Evolutionary conservation across 1,140 invertebrate species (phyloP).

Genomic region (Drosophila micromelanica): DNA sequence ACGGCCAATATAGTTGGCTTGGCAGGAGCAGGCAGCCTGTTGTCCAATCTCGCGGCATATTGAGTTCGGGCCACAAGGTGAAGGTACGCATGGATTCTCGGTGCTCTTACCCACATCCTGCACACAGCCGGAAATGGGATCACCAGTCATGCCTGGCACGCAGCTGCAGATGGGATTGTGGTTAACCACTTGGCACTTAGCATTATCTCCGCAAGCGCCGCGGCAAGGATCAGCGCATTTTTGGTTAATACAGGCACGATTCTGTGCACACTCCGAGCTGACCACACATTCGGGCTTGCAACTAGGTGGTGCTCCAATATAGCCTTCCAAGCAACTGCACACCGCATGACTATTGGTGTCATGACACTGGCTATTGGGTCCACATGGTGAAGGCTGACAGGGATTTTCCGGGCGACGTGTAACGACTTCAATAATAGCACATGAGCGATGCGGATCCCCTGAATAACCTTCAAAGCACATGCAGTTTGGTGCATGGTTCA

Average conservation of each 20-base stretch:
- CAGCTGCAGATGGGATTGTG: slow-evolving; percentile 94
- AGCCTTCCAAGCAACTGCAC: slow-evolving; percentile 91
- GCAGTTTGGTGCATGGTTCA: slow-evolving; percentile 91
- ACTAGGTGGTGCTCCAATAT: slow-evolving; percentile 90
- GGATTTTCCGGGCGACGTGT: slow-evolving; percentile 85
- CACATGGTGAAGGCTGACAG: slow-evolving; percentile 92
- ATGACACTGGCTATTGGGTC: slow-evolving; percentile 89
- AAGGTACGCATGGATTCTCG: slow-evolving; percentile 89
- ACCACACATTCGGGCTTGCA: slow-evolving; percentile 93
- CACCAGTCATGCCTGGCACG: slow-evolving; percentile 89
- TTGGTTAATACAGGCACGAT: slow-evolving; percentile 92
- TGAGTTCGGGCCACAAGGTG: slow-evolving; percentile 92
- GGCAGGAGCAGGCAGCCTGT: slow-evolving; percentile 90
- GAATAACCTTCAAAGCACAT: slow-evolving; percentile 90
- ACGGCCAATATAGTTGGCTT: slow-evolving; percentile 89
- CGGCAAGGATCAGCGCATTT: slow-evolving; percentile 93
- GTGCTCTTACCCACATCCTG: slow-evolving; percentile 76
- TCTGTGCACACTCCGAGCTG: slow-evolving; percentile 92
- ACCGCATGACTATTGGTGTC: slow-evolving; percentile 89
- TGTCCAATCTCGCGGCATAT: slow-evolving; percentile 89
- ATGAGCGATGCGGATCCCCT: slow-evolving; percentile 88
- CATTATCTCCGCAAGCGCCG: slow-evolving; percentile 92
- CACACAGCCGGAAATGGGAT: slow-evolving; percentile 89
- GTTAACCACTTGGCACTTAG: slow-evolving; percentile 92
- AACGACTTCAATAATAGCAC: slow-evolving; percentile 65